A percentile compares a stretch with the other conserved stretches of the same genome.
Conservation (phyloP, 2,113 vertebrate species). For the rabbit (Oryctolagus cuniculus) region DNA sequence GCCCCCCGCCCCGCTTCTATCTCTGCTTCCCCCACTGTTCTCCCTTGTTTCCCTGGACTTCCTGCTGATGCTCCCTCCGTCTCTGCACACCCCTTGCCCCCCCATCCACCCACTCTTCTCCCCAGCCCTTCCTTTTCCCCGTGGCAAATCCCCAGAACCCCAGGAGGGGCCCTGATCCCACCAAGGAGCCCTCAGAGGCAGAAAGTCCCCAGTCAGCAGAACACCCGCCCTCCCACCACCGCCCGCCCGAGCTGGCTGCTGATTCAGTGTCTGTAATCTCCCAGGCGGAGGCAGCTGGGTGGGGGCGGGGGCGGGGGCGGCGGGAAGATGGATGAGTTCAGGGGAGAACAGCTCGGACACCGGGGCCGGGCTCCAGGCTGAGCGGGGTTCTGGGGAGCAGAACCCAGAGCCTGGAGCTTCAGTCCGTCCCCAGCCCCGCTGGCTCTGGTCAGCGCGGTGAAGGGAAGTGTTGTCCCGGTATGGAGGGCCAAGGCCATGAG, state of each 20-base stretch:
- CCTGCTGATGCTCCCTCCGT: neutral
- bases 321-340: constrained; percentile 76
- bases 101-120: neutral
- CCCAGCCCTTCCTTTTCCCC: neutral
- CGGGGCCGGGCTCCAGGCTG: constrained; percentile 46
- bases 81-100: neutral
- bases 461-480: neutral
- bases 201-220: constrained; percentile 83
- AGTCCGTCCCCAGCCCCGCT: neutral
- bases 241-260: constrained; percentile 71
- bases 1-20: neutral
- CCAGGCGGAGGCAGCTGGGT: constrained; percentile 68
- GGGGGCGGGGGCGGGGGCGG: neutral
- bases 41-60: neutral
- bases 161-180: constrained; percentile 60
- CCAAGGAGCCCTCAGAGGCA: constrained; percentile 63
- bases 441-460: neutral
- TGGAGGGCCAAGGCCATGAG: neutral
- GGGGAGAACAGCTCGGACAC: constrained; percentile 65
- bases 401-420: constrained; percentile 52
- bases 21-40: neutral
- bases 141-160: neutral
- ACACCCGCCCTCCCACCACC: neutral
- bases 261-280: constrained; percentile 84
- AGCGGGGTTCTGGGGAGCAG: constrained; percentile 1